A percentile compares a stretch with the other conserved stretches of the same genome.
phyloP scores from a whole-genome alignment of 1,140 invertebrate species.

The Brachionus asplanchnoidis region DNA sequence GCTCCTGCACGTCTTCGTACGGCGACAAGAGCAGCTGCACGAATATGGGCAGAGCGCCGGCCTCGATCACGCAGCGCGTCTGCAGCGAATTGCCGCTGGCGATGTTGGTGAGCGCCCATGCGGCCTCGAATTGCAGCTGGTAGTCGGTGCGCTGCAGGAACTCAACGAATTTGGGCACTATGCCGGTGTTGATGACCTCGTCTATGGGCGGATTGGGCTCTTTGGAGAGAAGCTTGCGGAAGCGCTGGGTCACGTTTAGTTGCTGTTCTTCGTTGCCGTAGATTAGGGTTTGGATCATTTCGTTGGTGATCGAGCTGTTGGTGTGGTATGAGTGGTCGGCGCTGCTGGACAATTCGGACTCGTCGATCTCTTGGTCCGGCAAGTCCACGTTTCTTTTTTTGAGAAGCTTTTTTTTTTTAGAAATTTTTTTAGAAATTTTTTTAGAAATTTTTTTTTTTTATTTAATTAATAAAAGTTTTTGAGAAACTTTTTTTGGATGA shows the following conservation, averaged over 20 bases:
- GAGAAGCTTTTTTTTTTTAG: conserved; percentile 61
- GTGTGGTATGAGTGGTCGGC: conserved; percentile 42
- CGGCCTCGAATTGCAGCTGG: conserved; percentile 86
- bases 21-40: conserved; percentile 72
- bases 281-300: conserved; percentile 77
- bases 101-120: conserved; percentile 95
- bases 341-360: neutral
- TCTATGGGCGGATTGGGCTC: conserved; percentile 97
- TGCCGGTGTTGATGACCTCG: conserved; percentile 92
- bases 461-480: too few species aligned
- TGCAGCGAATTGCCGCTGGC: conserved; percentile 91
- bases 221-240: conserved; percentile 83
- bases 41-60: conserved; percentile 86
- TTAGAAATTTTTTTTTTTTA: too few species aligned
- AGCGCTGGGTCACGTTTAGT: conserved; percentile 82
- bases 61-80: conserved; percentile 84
- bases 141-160: conserved; percentile 79
- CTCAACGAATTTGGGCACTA: conserved; percentile 89
- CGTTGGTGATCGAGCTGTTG: conserved; percentile 59
- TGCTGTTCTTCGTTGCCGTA: conserved; percentile 74
- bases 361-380: conserved; percentile 45
- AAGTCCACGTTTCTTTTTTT: conserved; percentile 80
- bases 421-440: neutral
- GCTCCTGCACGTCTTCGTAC: conserved; percentile 88
- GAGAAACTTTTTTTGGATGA: neutral